phyloP scores from a whole-genome alignment of 2,888 invertebrate species.

The Luffia ferchaultella region DNA sequence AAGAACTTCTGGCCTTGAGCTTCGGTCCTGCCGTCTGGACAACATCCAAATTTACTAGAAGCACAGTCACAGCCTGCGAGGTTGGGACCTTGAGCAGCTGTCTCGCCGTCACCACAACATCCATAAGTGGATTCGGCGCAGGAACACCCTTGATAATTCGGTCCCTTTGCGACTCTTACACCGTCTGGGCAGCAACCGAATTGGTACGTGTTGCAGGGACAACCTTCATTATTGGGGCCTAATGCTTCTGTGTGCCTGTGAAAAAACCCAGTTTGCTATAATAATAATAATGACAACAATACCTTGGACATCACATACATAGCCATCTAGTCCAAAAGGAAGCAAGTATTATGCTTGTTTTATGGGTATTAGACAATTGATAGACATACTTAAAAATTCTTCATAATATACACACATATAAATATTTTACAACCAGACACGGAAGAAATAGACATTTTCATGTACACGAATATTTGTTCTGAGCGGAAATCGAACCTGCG shows the following conservation, averaged over 20 bases:
- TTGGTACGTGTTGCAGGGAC: conserved; percentile 84
- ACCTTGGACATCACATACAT: no score
- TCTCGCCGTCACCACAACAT: conserved; percentile 86
- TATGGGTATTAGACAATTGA: no score
- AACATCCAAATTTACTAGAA: conserved; percentile 83
- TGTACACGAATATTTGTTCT: no score
- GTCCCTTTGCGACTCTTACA: conserved; percentile 72
- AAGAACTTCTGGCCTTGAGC: conserved; percentile 85
- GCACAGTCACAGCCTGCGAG: conserved; percentile 84
- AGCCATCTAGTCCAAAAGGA: no score
- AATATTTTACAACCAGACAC: no score
- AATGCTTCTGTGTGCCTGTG: conserved; percentile 71
- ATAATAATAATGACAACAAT: background rate
- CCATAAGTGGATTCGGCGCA: conserved; percentile 79
- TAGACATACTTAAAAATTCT: no score
- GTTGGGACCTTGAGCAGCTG: conserved; percentile 80
- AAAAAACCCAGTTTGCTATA: background rate
- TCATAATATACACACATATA: no score
- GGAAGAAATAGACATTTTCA: no score
- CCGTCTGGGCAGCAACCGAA: conserved; percentile 94
- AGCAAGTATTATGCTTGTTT: no score
- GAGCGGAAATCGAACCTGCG: no score
- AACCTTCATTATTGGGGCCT: conserved; percentile 84
- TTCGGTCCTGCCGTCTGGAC: conserved; percentile 80
- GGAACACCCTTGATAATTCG: conserved; percentile 71